Conservation (phyloP, 2,888 invertebrate genomes). For the Sturmia bella region DNA sequence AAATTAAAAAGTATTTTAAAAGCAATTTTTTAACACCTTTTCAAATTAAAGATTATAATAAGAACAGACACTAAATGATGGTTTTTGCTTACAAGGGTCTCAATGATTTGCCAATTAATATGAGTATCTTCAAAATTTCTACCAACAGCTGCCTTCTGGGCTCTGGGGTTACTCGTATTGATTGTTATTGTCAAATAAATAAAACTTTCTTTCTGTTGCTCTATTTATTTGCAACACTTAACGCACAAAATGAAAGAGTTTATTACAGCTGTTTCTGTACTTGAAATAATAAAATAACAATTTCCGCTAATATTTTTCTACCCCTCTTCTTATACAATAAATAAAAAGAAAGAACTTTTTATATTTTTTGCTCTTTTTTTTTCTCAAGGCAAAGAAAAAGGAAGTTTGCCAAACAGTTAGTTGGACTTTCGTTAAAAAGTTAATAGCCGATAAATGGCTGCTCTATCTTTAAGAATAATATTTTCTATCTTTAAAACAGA, state of each 20-base stretch:
- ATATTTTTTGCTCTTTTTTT: background rate
- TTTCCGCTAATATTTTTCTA: conserved; percentile 65
- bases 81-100: too few species aligned
- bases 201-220: conserved; percentile 61
- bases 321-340: conserved; percentile 23
- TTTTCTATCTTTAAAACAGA: conserved; percentile 44
- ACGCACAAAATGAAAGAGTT: background rate
- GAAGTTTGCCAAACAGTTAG: conserved; percentile 50
- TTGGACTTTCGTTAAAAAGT: conserved; percentile 26
- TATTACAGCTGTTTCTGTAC: conserved; percentile 46
- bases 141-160: conserved; percentile 3
- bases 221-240: conserved; percentile 54
- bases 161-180: background rate
- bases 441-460: conserved; percentile 27
- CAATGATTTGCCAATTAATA: background rate
- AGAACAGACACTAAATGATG: background rate
- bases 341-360: background rate
- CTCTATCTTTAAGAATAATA: conserved; percentile 15
- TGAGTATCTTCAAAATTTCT: background rate
- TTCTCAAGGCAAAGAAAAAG: background rate
- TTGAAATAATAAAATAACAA: conserved; percentile 41
- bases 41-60: conserved; percentile 4
- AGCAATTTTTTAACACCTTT: conserved; percentile 50
- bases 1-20: conserved; percentile 41
- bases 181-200: conserved; percentile 36